These are phyloP conservation scores for Lepilemur septentrionalis DNA, from an alignment of 2,797 vertebrate genomes.

Conservation along the genomic window DNA sequence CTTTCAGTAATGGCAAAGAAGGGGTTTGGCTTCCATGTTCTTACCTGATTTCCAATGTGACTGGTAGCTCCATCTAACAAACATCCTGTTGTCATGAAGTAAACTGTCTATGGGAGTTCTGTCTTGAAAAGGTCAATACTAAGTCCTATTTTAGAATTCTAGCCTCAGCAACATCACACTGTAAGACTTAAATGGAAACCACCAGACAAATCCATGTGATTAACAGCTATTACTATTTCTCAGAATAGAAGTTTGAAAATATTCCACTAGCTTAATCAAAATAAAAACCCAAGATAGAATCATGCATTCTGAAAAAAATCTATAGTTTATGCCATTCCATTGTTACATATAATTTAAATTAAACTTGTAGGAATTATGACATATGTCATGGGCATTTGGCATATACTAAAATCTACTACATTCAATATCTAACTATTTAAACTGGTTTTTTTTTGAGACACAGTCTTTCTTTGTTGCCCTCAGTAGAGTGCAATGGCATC, in stretches of 20 bases:
- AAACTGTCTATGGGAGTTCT: background rate
- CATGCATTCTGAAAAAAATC: constrained; percentile 18
- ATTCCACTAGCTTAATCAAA: background rate
- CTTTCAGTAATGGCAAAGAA: background rate
- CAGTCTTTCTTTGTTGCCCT: background rate
- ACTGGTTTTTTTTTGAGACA: background rate
- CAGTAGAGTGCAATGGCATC: no score
- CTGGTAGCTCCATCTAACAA: background rate
- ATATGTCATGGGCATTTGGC: background rate
- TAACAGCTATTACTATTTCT: constrained; percentile 29
- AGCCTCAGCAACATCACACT: background rate
- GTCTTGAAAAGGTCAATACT: background rate
- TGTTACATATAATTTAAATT: constrained; percentile 28
- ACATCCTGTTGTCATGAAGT: background rate
- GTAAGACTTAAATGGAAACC: background rate
- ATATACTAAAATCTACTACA: background rate
- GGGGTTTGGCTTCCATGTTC: background rate
- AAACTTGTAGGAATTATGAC: constrained; percentile 14
- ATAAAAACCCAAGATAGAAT: background rate
- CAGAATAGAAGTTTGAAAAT: background rate
- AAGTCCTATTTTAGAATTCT: background rate
- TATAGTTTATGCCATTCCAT: background rate
- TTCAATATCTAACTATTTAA: constrained; percentile 10
- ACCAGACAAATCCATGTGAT: background rate
- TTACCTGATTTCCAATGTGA: background rate